phyloP scores from a whole-genome alignment of 2,888 invertebrate genomes.

The Chelonus formosanus region DNA sequence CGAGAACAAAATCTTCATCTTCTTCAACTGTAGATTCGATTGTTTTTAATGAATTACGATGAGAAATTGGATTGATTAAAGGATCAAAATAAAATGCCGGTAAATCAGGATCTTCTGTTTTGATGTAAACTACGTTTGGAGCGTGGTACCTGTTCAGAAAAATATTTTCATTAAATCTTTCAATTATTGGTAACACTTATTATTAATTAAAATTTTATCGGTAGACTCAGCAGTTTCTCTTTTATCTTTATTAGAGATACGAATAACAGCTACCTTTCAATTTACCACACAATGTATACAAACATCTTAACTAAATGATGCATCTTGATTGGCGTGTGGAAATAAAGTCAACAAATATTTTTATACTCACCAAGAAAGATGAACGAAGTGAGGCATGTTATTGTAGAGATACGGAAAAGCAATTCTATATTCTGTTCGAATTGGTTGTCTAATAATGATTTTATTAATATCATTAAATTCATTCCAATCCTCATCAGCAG shows the following conservation, averaged over 20 bases:
- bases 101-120: conserved; percentile 99
- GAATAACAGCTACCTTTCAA: conserved; percentile 67
- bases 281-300: conserved; percentile 72
- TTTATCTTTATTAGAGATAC: conserved; percentile 65
- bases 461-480: conserved; percentile 99
- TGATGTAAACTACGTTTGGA: conserved; percentile 99
- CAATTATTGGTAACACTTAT: too few species aligned
- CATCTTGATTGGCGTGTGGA: conserved; percentile 65
- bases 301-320: conserved; percentile 46
- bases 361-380: conserved; percentile 90
- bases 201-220: conserved; percentile 53
- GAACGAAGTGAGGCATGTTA: conserved; percentile 98
- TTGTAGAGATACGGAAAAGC: conserved; percentile 99
- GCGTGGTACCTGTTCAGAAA: conserved; percentile 87
- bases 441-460: conserved; percentile 98
- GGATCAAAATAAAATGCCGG: conserved; percentile 99
- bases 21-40: conserved; percentile 91
- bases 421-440: conserved; percentile 98
- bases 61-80: conserved; percentile 98
- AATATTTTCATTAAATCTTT: too few species aligned
- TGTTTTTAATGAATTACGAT: conserved; percentile 86
- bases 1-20: conserved; percentile 92
- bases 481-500: conserved; percentile 99
- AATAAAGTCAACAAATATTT: conserved; percentile 25
- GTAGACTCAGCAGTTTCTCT: conserved; percentile 70